Evolutionary conservation across 2,888 invertebrate species (phyloP).

Genomic region (Anorthoa munda): DNA sequence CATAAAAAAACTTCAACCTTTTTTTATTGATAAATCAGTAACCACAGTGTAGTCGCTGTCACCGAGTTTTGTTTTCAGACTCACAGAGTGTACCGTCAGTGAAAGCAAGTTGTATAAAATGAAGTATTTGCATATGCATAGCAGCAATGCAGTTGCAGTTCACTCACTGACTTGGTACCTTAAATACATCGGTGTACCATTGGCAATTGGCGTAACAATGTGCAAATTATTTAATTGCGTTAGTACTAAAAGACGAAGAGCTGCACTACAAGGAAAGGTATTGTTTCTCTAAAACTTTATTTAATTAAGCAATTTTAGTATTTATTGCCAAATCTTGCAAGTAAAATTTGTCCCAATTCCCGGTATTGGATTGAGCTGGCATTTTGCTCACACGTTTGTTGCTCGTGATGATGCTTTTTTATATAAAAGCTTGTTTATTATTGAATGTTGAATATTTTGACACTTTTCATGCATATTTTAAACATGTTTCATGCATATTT

Average conservation of each 20-base stretch:
- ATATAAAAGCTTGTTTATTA: too few relatives aligned
- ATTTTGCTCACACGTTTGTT: too few relatives aligned
- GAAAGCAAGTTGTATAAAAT: conserved; percentile 58
- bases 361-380: too few relatives aligned
- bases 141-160: conserved; percentile 53
- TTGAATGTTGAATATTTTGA: too few relatives aligned
- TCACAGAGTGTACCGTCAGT: not conserved
- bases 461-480: too few relatives aligned
- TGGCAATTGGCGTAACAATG: conserved; percentile 79
- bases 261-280: conserved; percentile 88
- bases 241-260: conserved; percentile 82
- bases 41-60: not conserved
- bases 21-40: not conserved
- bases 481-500: too few relatives aligned
- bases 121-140: conserved; percentile 65
- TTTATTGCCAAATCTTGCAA: not conserved
- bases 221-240: conserved; percentile 76
- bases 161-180: conserved; percentile 77
- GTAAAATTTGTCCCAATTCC: too few relatives aligned
- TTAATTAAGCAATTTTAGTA: not conserved
- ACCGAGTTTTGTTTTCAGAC: not conserved
- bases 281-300: not conserved
- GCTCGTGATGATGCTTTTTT: too few relatives aligned
- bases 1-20: conserved; percentile 2
- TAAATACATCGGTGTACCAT: conserved; percentile 81